phyloP scores from a whole-genome alignment of 2,113 vertebrate species.

The Copsychus sechellarum region DNA sequence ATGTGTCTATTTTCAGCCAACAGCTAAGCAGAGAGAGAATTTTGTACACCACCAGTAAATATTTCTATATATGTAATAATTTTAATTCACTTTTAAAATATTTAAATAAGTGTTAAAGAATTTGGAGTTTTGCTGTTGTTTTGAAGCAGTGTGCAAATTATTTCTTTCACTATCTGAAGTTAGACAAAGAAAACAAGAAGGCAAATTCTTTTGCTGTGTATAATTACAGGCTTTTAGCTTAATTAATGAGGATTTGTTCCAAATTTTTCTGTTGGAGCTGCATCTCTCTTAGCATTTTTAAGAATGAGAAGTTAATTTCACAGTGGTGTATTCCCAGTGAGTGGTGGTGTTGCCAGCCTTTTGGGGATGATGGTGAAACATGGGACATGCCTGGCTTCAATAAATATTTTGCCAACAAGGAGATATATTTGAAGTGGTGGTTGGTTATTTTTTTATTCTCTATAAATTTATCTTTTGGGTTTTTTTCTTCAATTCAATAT shows the following conservation, averaged over 20 bases:
- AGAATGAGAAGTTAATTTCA: background rate
- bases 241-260: background rate
- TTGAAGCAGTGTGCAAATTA: background rate
- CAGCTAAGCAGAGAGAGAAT: background rate
- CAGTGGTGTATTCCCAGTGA: background rate
- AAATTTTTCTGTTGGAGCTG: background rate
- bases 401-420: background rate
- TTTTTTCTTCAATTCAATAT: background rate
- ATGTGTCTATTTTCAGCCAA: background rate
- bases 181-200: background rate
- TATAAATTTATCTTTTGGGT: background rate
- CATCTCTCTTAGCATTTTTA: background rate
- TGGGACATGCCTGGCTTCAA: background rate
- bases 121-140: background rate
- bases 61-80: background rate
- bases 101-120: background rate
- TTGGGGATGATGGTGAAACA: background rate
- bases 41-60: background rate
- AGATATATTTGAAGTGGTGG: background rate
- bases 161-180: background rate
- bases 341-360: background rate
- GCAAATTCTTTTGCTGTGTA: background rate
- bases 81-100: background rate
- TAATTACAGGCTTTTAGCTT: background rate
- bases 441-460: background rate